These are phyloP conservation scores for Conus betulinus DNA, from an alignment of 1,140 invertebrate genomes.

Conservation along the genomic window DNA sequence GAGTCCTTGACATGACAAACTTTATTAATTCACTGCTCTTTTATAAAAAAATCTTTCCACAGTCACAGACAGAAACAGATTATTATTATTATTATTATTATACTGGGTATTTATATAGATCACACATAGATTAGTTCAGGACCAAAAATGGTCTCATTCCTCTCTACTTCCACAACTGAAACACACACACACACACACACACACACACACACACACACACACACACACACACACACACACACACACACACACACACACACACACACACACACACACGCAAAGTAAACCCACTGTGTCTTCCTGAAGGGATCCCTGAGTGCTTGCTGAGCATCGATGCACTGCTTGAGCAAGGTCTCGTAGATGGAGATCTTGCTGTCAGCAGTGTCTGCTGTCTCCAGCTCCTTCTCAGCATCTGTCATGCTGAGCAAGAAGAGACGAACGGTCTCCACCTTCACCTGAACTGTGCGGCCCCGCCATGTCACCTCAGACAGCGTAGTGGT, in stretches of 20 bases:
- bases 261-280: background rate
- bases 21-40: too few relatives aligned
- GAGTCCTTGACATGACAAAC: too few relatives aligned
- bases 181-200: too few relatives aligned
- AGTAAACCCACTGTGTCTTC: conserved; percentile 80
- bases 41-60: too few relatives aligned
- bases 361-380: conserved; percentile 77
- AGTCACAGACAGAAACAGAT: too few relatives aligned
- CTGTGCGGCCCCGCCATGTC: conserved; percentile 87
- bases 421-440: conserved; percentile 87
- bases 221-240: too few relatives aligned
- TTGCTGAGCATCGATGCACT: conserved; percentile 95
- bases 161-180: too few relatives aligned
- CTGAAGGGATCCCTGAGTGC: conserved; percentile 88
- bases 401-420: conserved; percentile 86
- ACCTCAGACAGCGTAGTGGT: conserved; percentile 88
- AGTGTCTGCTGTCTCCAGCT: conserved; percentile 81
- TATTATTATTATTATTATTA: too few relatives aligned
- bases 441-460: conserved; percentile 89
- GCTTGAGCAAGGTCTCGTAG: conserved; percentile 93
- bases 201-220: too few relatives aligned
- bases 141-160: too few relatives aligned
- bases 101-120: too few relatives aligned
- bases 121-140: too few relatives aligned
- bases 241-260: background rate